Evolutionary conservation across 2,888 invertebrate species (phyloP), one percentile per base, ranked within the genome.

Genomic region (Masnerella sp.): DNA sequence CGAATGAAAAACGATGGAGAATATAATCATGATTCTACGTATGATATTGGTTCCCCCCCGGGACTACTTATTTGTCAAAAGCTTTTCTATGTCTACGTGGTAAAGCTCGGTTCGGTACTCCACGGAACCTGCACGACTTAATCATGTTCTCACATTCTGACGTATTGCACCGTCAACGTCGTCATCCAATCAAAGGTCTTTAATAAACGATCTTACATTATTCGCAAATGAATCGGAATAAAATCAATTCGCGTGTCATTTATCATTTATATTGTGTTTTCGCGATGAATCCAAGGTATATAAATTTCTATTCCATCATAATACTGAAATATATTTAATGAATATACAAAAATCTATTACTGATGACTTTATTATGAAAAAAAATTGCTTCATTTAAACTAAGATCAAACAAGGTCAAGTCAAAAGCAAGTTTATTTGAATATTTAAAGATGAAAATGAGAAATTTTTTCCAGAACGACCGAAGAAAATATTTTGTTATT

Each of bases 131-230:
- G 42, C 69, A 58, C 61, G 73, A 75, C 73, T 80, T 81, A 83
- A 82, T 82, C 81, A 84, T 81, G 81, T 79, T 82, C 79, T 80
- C 81, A 81, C 80, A 78, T 80, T 82, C 76, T 77, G 77, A 81
- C 79, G 78, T 70, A 80, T 78, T 71, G 77, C 78, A 77, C 62
- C 67, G 79, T 79, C 79, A 81, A 78, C 78, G 76, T 71, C 68
- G 65, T 64, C 45, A 65, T 47, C 59, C 59, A 65, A 69, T 65
- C 45, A 69, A 52, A 69, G 58, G 52, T 51, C 61, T 65, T 65
- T 62, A 51, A 61, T 70, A 61, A 59, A 65, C 49, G 40, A 67
- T 49, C 65, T 59, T 32, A 42, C 45, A 25, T 14, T 14, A 25
- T 34, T 58, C 34, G 14, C 25, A 58, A 52, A 64, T 58, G 22